Conservation (phyloP, 1,140 invertebrate genomes). For the Tetragnatha versicolor region DNA sequence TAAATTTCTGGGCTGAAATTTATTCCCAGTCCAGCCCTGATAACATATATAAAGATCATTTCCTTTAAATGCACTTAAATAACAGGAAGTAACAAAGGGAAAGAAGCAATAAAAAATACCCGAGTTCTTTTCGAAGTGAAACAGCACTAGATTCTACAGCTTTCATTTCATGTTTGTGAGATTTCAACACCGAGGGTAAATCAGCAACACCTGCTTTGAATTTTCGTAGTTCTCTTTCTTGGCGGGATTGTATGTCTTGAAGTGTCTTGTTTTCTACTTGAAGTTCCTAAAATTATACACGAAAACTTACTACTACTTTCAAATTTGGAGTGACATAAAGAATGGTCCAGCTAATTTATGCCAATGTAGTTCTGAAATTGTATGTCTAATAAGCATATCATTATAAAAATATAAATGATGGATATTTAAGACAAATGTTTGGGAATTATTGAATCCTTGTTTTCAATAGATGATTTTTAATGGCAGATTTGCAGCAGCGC, state of each 20-base stretch:
- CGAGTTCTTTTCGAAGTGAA: slow-evolving; percentile 7
- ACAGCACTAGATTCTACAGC: neutral
- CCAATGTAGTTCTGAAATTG: neutral
- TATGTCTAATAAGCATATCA: neutral
- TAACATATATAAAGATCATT: neutral
- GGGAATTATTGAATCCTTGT: neutral
- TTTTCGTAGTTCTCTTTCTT: slow-evolving; percentile 42
- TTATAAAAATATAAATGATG: neutral
- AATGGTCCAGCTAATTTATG: neutral
- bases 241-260: slow-evolving; percentile 10
- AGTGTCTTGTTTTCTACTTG: slow-evolving; percentile 35
- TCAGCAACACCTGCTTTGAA: slow-evolving; percentile 27
- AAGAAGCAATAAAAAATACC: neutral
- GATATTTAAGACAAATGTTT: neutral
- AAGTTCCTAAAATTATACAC: neutral
- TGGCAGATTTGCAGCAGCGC: no score
- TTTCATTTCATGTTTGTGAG: slow-evolving; percentile 36
- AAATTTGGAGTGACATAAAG: neutral
- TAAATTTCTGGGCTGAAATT: neutral
- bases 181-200: slow-evolving; percentile 12
- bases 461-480: neutral
- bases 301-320: no score
- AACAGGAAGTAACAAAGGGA: neutral
- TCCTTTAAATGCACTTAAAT: neutral
- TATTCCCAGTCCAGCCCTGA: no score